Base-by-base conservation (phyloP, 2,113 vertebrate genomes). In the Grammomys dolichurus region DNA sequence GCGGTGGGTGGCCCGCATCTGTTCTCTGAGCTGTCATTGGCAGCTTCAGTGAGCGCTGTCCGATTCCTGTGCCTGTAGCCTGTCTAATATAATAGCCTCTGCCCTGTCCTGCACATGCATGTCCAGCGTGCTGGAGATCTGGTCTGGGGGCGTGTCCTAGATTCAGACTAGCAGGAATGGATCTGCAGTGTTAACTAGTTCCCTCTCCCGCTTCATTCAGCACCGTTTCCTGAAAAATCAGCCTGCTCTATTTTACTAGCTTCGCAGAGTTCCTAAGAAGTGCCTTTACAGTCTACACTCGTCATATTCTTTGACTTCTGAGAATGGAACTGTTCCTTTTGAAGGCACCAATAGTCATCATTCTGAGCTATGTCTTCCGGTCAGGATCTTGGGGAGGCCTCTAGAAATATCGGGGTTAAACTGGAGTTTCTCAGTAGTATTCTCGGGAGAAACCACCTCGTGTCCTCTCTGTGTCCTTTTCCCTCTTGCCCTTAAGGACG, bases 221-320 rank as follows among this genome's bases (percentile, higher is more conserved):
- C 43, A 72, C 36, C n/a, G 26, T n/a, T 48, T 67, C 33, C 14
- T 36, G 19, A 46, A 73, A 67, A 76, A 40, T 33, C 46, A 19
- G n/a, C 89, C 33, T 20, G 4, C 22, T n/a, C 20, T 26, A 2
- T 40, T 81, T 72, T 75, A 11, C 84, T 78, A 31, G 56, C 10
- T 24, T 87, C 43, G 11, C 22, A 46, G 78, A 46, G 56, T 48
- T 95, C 58, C 63, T 72, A 36, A 46, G 26, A 40, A 51, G 22
- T 26, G 69, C 48, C 89, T 78, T 80, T 46, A 40, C 33, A 26
- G 54, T 16, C 58, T 40, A 81, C 72, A 58, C 40, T 67, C 67
- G 43, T 69, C 48, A 40, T 54, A 60, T 76, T 87, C 31, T 86
- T 95, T 95, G 93, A 67, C 84, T 70, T 90, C 36, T 78, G 82